These are phyloP conservation scores for Silvanus unidentatus DNA, from an alignment of 2,888 invertebrate genomes.

Conservation along the genomic window DNA sequence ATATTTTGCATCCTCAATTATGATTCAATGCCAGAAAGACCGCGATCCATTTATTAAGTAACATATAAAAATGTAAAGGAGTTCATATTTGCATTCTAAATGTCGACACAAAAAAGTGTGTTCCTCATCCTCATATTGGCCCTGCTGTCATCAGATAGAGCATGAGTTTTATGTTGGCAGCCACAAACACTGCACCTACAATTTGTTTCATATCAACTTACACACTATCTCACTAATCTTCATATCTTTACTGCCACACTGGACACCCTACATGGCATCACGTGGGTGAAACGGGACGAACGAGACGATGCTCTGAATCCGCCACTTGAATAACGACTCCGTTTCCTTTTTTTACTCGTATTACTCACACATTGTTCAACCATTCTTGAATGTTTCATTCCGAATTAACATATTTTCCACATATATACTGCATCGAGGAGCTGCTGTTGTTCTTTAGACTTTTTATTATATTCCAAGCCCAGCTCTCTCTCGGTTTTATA, in stretches of 20 bases:
- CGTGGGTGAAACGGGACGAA: constrained; percentile 26
- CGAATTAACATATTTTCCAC: constrained; percentile 22
- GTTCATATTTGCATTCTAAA: constrained; percentile 15
- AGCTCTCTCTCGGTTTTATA: too few species aligned
- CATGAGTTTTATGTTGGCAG: constrained; percentile 36
- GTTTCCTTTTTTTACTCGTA: constrained; percentile 18
- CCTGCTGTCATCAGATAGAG: constrained; percentile 39
- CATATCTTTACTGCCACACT: constrained; percentile 39
- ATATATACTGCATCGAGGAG: not conserved
- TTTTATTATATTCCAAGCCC: not conserved
- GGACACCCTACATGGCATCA: constrained; percentile 39
- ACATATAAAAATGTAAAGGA: too few species aligned
- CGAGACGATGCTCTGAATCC: constrained; percentile 23
- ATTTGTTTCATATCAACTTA: constrained; percentile 46
- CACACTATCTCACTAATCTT: constrained; percentile 44
- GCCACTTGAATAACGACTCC: constrained; percentile 29
- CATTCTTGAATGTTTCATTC: constrained; percentile 18
- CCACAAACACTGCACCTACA: constrained; percentile 39
- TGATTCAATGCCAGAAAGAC: too few species aligned
- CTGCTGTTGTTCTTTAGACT: not conserved
- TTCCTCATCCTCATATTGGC: constrained; percentile 28
- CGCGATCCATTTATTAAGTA: too few species aligned
- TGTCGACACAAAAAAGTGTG: constrained; percentile 23
- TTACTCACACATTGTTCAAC: constrained; percentile 19
- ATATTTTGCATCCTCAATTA: too few species aligned